Percentiles rank a stretch among this genome's conserved stretches.
Evolutionary conservation across 2,113 vertebrate genomes (phyloP).

Genomic region (Tautogolabrus adspersus): DNA sequence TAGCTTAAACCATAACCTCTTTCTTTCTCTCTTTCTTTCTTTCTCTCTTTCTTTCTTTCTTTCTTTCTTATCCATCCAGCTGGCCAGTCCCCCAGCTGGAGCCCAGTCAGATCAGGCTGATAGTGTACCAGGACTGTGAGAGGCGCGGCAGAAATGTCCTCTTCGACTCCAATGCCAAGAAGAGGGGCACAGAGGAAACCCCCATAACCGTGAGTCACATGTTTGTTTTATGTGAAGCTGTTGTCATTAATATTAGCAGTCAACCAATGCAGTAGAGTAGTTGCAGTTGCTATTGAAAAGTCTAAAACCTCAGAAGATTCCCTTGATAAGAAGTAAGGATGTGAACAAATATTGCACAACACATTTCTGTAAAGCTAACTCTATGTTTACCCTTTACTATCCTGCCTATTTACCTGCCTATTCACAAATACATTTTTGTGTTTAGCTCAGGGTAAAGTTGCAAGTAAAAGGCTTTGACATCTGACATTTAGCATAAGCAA

Average conservation of each 20-base stretch:
- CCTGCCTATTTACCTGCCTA: neutral
- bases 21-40: neutral
- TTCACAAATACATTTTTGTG: neutral
- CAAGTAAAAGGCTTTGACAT: neutral
- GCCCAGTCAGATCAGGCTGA: conserved; percentile 95
- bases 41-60: neutral
- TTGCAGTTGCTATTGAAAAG: no score
- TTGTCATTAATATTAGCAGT: no score
- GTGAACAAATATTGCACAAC: neutral
- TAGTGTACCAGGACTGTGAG: conserved; percentile 99
- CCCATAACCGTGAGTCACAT: conserved; percentile 88
- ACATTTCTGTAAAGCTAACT: no score
- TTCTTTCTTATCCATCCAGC: conserved; percentile 73
- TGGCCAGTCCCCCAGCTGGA: conserved; percentile 97
- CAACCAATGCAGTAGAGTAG: no score
- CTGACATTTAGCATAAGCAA: neutral
- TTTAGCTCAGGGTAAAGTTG: neutral
- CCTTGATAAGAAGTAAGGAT: neutral
- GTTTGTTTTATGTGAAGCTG: neutral
- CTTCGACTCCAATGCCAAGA: conserved; percentile 95
- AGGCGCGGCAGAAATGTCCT: conserved; percentile 96
- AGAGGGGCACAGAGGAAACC: conserved; percentile 89
- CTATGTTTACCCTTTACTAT: neutral
- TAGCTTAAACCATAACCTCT: no score
- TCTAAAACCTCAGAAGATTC: no score